Conservation (phyloP, 2,888 invertebrate genomes). For the Uropetala carovei region DNA sequence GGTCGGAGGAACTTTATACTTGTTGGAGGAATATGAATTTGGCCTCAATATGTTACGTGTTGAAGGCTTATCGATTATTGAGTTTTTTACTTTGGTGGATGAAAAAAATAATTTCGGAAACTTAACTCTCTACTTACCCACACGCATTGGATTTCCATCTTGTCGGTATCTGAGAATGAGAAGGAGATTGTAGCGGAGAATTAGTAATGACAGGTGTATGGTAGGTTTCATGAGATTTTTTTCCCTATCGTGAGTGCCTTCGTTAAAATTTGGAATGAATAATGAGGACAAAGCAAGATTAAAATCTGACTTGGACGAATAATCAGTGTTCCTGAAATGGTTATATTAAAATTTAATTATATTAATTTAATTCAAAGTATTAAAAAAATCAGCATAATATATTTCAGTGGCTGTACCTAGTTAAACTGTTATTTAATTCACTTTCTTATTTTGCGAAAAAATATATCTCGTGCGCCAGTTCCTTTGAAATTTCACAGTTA, state of each 20-base stretch:
- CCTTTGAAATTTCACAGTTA: no score
- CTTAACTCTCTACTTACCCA: slow-evolving; percentile 4
- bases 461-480: no score
- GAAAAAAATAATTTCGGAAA: neutral
- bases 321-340: no score
- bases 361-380: no score
- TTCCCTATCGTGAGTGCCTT: neutral
- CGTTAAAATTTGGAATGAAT: neutral
- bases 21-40: slow-evolving; percentile 59
- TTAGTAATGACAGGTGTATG: neutral
- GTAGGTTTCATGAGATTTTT: neutral
- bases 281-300: no score
- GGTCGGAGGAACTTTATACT: slow-evolving; percentile 34
- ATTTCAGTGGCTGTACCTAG: no score
- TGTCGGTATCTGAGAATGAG: neutral
- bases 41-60: slow-evolving; percentile 34
- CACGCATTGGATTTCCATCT: neutral
- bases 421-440: no score
- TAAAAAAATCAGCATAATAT: no score
- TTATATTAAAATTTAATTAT: no score
- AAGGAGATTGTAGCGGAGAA: neutral
- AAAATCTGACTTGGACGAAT: no score
- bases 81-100: neutral
- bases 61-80: slow-evolving; percentile 27
- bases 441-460: no score